Evolutionary conservation across 2,888 invertebrate genomes (phyloP).

Genomic region (Tachystola acroxantha): DNA sequence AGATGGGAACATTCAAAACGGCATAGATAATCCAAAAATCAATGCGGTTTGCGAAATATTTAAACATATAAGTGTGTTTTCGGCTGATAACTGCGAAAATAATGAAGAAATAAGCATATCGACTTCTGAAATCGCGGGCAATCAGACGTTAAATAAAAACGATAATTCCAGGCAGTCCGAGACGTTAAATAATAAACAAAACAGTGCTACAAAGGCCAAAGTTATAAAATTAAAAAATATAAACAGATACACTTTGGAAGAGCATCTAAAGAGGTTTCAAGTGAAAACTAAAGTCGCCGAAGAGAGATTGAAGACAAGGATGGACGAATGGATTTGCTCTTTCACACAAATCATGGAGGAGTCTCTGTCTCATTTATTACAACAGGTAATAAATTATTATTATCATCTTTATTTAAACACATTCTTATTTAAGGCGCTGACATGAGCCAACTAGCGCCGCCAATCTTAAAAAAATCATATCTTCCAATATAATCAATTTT

Average conservation of each 20-base stretch:
- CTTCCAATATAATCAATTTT: no score
- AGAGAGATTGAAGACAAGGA: constrained; percentile 24
- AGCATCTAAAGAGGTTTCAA: constrained; percentile 22
- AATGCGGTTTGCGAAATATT: not conserved
- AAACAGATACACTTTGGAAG: constrained; percentile 14
- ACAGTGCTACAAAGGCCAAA: not conserved
- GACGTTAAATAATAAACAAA: not conserved
- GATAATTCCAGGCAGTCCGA: not conserved
- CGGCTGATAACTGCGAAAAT: no score
- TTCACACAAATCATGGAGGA: constrained; percentile 50
- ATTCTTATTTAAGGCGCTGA: no score
- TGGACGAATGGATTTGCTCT: constrained; percentile 43
- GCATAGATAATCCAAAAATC: not conserved
- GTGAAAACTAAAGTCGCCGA: constrained; percentile 24
- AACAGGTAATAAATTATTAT: no score
- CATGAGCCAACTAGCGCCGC: no score
- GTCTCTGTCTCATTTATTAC: constrained; percentile 29
- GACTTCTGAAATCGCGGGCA: constrained; percentile 2
- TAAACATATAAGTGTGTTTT: no score
- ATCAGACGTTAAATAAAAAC: constrained; percentile 1
- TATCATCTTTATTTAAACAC: no score
- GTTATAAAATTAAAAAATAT: constrained; percentile 5
- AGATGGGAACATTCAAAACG: not conserved
- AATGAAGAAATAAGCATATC: not conserved
- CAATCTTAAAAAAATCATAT: no score